Evolutionary conservation across 2,888 invertebrate species (phyloP).

Genomic region (Chaitophorus viminalis): DNA sequence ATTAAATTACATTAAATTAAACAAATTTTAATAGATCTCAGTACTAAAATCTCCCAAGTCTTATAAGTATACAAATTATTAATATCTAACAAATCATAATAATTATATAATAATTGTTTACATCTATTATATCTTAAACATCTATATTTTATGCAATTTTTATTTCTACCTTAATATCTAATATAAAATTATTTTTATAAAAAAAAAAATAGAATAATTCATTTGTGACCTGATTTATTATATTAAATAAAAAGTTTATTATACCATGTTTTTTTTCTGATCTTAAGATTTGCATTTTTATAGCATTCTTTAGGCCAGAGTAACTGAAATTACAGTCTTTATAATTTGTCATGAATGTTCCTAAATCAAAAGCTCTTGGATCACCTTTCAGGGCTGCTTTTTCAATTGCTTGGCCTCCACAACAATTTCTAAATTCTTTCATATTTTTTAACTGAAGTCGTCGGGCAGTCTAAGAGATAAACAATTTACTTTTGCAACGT

Average conservation of each 20-base stretch:
- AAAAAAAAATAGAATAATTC: too few species aligned
- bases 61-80: too few species aligned
- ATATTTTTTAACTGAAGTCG: conserved; percentile 84
- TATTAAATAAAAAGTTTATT: conserved; percentile 28
- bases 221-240: too few species aligned
- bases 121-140: too few species aligned
- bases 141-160: too few species aligned
- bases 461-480: conserved; percentile 74
- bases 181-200: too few species aligned
- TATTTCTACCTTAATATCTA: too few species aligned
- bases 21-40: too few species aligned
- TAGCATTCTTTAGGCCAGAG: conserved; percentile 79
- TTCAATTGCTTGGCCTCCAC: conserved; percentile 90
- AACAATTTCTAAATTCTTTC: conserved; percentile 76
- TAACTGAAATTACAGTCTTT: conserved; percentile 93
- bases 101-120: too few species aligned
- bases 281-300: conserved; percentile 70
- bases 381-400: conserved; percentile 77
- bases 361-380: conserved; percentile 75
- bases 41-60: too few species aligned
- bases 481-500: neutral
- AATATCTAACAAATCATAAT: too few species aligned
- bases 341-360: conserved; percentile 73
- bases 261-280: conserved; percentile 73
- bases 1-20: too few species aligned